Conservation (phyloP, 2,113 vertebrate species). For the Stercorarius parasiticus region DNA sequence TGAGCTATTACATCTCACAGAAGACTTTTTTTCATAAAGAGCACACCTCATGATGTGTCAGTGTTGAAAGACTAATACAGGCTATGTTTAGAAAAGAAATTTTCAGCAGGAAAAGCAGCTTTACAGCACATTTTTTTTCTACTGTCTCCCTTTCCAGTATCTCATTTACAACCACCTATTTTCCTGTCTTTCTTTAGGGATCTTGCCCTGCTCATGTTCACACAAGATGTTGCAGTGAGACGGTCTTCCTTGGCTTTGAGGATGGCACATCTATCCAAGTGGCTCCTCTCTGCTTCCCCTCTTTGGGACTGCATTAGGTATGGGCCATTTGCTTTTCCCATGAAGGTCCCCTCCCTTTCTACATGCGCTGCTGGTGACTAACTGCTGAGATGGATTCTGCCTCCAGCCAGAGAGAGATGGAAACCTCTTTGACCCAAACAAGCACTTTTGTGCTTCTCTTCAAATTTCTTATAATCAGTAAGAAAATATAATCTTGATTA, state of each 20-base stretch:
- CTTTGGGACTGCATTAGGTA: not conserved
- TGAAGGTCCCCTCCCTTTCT: not conserved
- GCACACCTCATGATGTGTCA: not conserved
- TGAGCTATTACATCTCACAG: not conserved
- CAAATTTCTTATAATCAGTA: not conserved
- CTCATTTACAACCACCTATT: not conserved
- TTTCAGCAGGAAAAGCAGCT: not conserved
- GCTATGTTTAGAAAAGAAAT: not conserved
- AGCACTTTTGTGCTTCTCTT: not conserved
- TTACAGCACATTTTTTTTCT: not conserved
- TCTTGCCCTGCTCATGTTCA: not conserved
- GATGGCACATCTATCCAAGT: not conserved
- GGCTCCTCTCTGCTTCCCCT: not conserved
- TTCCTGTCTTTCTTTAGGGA: not conserved
- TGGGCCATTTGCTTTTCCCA: not conserved
- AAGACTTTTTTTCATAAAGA: not conserved
- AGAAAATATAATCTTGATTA: not conserved
- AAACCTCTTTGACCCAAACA: not conserved
- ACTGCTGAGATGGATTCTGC: not conserved
- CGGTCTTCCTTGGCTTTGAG: not conserved
- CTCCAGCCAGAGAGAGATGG: fast-evolving
- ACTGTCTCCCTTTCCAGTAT: not conserved
- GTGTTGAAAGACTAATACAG: not conserved
- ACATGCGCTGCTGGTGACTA: fast-evolving
- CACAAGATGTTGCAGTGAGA: not conserved